phyloP scores from a whole-genome alignment of 2,888 invertebrate genomes.

The Ophioninae sp. region DNA sequence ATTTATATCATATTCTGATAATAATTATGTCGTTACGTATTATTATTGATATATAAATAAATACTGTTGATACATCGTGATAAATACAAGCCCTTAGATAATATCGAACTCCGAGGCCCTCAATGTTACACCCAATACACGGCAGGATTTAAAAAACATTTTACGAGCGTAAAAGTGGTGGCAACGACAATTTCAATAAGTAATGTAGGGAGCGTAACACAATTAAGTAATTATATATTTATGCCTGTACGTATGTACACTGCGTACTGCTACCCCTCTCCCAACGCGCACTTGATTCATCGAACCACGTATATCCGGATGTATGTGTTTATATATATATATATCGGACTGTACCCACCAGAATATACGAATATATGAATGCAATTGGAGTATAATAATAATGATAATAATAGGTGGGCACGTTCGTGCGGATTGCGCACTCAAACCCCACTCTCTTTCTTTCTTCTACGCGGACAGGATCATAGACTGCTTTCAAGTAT shows the following conservation, averaged over 20 bases:
- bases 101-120: conserved; percentile 3
- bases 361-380: conserved; percentile 2
- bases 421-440: conserved; percentile 57
- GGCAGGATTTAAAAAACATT: conserved; percentile 3
- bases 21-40: neutral
- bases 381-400: conserved; percentile 7
- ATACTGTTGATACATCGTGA: neutral
- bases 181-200: conserved; percentile 36
- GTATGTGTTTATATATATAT: neutral
- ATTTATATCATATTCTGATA: too few species aligned
- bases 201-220: conserved; percentile 56
- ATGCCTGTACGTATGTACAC: conserved; percentile 18
- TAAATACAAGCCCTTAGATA: neutral
- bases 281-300: neutral
- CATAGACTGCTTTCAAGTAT: neutral
- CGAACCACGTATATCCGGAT: neutral
- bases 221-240: conserved; percentile 46
- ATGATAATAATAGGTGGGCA: conserved; percentile 54
- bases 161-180: conserved; percentile 41
- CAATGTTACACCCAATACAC: conserved; percentile 14
- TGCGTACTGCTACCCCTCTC: neutral
- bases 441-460: conserved; percentile 42
- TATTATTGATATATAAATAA: neutral
- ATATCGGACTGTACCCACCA: neutral
- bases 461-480: neutral